These are phyloP conservation scores for Camponotus floridanus DNA, from an alignment of 1,140 invertebrate genomes.

Conservation along the genomic window DNA sequence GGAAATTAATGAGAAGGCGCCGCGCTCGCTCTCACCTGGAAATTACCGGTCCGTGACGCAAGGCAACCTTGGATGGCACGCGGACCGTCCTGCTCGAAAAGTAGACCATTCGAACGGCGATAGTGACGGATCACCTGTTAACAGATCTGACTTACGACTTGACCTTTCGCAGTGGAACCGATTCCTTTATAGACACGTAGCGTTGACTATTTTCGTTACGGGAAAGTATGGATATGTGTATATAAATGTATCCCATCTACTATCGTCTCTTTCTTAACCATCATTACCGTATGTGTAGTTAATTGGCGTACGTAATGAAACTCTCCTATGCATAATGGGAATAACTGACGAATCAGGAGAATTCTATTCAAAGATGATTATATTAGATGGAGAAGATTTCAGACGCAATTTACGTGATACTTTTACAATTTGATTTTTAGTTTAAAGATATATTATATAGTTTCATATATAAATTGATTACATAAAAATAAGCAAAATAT, in stretches of 20 bases:
- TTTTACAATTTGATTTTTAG: background rate
- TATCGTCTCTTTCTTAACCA: background rate
- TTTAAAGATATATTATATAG: background rate
- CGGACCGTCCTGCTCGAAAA: conserved; percentile 54
- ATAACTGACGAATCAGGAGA: conserved; percentile 47
- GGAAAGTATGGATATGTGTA: background rate
- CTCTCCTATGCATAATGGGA: conserved; percentile 43
- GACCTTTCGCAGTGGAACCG: conserved; percentile 55
- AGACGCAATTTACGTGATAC: conserved; percentile 11
- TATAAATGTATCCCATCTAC: background rate
- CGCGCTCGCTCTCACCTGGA: conserved; percentile 19
- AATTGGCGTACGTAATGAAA: conserved; percentile 53
- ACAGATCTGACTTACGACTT: conserved; percentile 35
- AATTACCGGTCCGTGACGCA: conserved; percentile 41
- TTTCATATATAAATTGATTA: background rate
- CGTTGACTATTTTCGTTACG: conserved; percentile 25
- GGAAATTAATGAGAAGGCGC: conserved; percentile 52
- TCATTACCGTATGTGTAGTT: conserved; percentile 31
- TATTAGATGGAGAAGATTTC: background rate
- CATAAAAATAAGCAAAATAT: background rate
- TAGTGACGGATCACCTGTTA: conserved; percentile 57
- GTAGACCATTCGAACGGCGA: conserved; percentile 33
- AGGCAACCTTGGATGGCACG: conserved; percentile 50
- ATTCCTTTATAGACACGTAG: background rate
- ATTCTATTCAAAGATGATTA: conserved; percentile 41